A percentile compares a stretch with the other conserved stretches of the same genome.
These are phyloP conservation scores for Daboia siamensis DNA, from an alignment of 2,113 vertebrate species.

Conservation along the genomic window DNA sequence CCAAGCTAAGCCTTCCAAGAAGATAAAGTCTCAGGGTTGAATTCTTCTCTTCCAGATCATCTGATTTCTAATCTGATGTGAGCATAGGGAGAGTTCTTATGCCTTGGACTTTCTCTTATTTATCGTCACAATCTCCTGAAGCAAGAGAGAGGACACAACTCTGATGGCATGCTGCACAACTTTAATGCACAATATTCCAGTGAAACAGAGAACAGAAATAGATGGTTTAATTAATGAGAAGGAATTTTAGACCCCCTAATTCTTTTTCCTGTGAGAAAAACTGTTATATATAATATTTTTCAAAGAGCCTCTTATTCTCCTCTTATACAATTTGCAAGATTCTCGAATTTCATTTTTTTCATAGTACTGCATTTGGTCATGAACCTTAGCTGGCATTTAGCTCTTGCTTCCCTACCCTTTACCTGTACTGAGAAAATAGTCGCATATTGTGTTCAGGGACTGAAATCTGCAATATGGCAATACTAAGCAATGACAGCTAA, in stretches of 20 bases:
- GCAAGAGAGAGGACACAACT: not conserved
- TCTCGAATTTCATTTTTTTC: not conserved
- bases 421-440: not conserved
- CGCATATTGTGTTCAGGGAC: no score
- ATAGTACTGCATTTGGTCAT: not conserved
- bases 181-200: not conserved
- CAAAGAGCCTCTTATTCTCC: not conserved
- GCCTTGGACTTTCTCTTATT: not conserved
- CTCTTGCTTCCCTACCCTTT: not conserved
- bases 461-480: not conserved
- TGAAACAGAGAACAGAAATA: not conserved
- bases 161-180: not conserved
- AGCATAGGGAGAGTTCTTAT: no score
- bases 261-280: not conserved
- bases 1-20: not conserved
- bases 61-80: no score
- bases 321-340: not conserved
- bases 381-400: not conserved
- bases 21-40: not conserved
- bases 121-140: not conserved
- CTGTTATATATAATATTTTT: not conserved
- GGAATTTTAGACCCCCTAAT: not conserved
- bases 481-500: not conserved
- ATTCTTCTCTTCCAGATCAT: no score
- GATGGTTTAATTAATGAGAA: not conserved